Evolutionary conservation across 2,113 vertebrate species (phyloP).

Genomic region (Onychostruthus taczanowskii): DNA sequence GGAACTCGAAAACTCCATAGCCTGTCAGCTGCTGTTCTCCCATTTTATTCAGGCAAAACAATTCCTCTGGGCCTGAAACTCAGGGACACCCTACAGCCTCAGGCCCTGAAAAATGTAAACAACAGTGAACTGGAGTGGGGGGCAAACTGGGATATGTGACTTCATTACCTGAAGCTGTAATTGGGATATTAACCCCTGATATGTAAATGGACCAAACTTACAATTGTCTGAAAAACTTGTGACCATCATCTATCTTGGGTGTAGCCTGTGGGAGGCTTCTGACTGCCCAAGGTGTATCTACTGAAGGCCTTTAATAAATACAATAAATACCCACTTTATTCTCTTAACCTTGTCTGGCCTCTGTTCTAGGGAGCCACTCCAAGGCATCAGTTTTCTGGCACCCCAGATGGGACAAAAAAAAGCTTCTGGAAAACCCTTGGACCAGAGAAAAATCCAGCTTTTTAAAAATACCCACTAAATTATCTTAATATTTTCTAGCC

Average conservation of each 20-base stretch:
- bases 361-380: neutral
- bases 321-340: neutral
- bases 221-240: neutral
- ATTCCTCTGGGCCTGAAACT: neutral
- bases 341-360: neutral
- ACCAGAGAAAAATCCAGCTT: neutral
- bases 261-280: neutral
- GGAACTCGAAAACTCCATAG: neutral
- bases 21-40: neutral
- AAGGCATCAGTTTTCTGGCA: neutral
- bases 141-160: neutral
- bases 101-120: neutral
- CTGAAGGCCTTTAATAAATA: neutral
- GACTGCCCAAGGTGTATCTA: neutral
- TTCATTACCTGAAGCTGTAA: neutral
- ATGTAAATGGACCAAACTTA: neutral
- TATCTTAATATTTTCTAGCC: neutral
- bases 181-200: neutral
- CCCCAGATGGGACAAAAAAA: neutral
- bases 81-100: neutral
- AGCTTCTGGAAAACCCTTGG: neutral
- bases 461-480: neutral
- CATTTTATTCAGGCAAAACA: neutral
- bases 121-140: neutral
- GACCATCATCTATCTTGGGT: too few relatives aligned